These are phyloP conservation scores for Acrobasis repandana DNA, from an alignment of 2,888 invertebrate genomes.

Conservation along the genomic window DNA sequence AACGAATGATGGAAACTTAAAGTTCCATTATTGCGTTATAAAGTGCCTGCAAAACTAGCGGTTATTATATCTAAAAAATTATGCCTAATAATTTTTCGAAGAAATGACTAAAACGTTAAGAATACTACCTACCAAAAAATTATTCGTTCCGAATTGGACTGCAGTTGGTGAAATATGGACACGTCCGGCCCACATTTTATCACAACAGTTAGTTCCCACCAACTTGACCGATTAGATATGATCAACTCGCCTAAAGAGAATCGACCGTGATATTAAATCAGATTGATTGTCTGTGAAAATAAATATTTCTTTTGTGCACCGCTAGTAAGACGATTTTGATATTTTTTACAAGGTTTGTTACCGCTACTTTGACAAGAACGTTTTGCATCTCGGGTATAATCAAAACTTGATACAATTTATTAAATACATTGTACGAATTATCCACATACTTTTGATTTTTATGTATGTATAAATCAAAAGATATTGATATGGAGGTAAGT, in stretches of 20 bases:
- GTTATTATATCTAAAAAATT: too few species aligned
- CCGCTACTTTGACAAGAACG: not conserved
- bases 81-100: too few species aligned
- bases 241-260: constrained; percentile 17
- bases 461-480: too few species aligned
- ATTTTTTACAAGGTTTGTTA: not conserved
- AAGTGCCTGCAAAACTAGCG: too few species aligned
- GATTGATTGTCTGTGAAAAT: constrained; percentile 31
- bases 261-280: constrained; percentile 31
- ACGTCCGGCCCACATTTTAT: constrained; percentile 32
- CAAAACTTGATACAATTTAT: too few species aligned
- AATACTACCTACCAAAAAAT: constrained; percentile 17
- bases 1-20: too few species aligned
- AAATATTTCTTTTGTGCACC: constrained; percentile 22
- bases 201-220: constrained; percentile 27
- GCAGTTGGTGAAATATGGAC: constrained; percentile 41
- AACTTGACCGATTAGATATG: constrained; percentile 31
- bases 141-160: too few species aligned
- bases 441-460: too few species aligned
- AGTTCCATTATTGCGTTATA: too few species aligned
- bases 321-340: not conserved
- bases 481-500: too few species aligned
- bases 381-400: not conserved
- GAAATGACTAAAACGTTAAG: too few species aligned
- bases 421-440: too few species aligned